phyloP scores from a whole-genome alignment of 2,888 invertebrate species.

The Altica lythri region DNA sequence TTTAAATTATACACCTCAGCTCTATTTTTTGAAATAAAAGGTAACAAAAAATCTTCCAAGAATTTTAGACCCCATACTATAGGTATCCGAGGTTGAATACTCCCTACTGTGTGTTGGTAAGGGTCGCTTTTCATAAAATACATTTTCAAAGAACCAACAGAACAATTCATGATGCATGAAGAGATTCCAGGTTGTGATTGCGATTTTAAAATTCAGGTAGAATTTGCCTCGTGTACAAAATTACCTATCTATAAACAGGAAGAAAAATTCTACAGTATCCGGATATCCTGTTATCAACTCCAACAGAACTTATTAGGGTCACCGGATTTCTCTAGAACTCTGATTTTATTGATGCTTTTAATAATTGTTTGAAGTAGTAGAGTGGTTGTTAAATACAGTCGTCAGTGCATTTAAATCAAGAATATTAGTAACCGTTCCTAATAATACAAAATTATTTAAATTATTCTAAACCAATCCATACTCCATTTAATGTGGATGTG shows the following conservation, averaged over 20 bases:
- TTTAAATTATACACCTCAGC: no score
- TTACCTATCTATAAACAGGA: background rate
- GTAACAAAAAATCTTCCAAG: no score
- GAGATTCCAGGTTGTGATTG: constrained; percentile 9
- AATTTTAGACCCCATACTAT: no score
- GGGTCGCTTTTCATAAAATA: background rate
- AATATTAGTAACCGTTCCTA: no score
- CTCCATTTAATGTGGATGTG: background rate
- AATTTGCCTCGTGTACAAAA: constrained; percentile 6
- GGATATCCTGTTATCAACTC: constrained; percentile 2
- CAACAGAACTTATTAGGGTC: background rate
- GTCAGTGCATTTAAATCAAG: background rate
- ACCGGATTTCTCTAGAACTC: background rate
- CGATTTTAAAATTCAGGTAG: constrained; percentile 8
- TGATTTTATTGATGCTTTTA: background rate
- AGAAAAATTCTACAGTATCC: background rate
- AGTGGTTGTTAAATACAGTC: background rate
- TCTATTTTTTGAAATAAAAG: no score
- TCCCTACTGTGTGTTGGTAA: constrained; percentile 3
- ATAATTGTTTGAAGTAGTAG: background rate
- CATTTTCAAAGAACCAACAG: background rate
- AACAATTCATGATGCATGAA: constrained; percentile 10
- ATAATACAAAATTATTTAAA: background rate
- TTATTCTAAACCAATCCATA: no score
- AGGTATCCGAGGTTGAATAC: no score